phyloP scores from a whole-genome alignment of 2,888 invertebrate genomes.

The Oligia latruncula region DNA sequence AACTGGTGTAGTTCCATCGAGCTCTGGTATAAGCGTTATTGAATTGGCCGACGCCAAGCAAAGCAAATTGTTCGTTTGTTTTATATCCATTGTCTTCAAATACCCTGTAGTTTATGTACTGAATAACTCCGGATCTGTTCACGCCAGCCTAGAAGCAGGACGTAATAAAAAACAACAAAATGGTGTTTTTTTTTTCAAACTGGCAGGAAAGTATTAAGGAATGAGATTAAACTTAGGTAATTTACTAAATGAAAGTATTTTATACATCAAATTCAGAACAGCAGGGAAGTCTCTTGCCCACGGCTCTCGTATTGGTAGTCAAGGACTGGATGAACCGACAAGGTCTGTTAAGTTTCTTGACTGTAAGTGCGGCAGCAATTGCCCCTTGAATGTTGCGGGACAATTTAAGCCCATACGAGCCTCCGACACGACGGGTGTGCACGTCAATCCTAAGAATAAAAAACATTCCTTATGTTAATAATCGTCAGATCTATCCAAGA shows the following conservation, averaged over 20 bases:
- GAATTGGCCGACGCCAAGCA: slow-evolving; percentile 53
- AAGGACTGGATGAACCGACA: slow-evolving; percentile 92
- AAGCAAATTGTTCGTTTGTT: slow-evolving; percentile 71
- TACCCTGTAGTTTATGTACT: slow-evolving; percentile 85
- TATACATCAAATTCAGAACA: slow-evolving; percentile 86
- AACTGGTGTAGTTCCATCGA: slow-evolving; percentile 74
- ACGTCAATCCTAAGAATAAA: slow-evolving; percentile 91
- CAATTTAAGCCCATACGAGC: slow-evolving; percentile 93
- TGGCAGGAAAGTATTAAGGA: not conserved
- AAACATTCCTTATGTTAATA: not conserved
- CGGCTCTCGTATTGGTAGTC: slow-evolving; percentile 90
- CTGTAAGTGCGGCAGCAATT: slow-evolving; percentile 92
- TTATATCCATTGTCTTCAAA: slow-evolving; percentile 87
- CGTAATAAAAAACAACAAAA: not conserved
- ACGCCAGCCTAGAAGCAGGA: slow-evolving; percentile 56
- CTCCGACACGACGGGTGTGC: slow-evolving; percentile 77
- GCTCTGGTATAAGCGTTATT: slow-evolving; percentile 73
- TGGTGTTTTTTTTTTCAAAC: too few relatives aligned
- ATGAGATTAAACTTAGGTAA: not conserved
- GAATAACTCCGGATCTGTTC: slow-evolving; percentile 85
- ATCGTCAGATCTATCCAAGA: not conserved
- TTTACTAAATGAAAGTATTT: not conserved
- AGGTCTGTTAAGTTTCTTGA: slow-evolving; percentile 90
- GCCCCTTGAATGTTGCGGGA: slow-evolving; percentile 89
- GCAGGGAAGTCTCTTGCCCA: slow-evolving; percentile 89